A percentile compares a stretch with the other conserved stretches of the same genome.
Conservation (phyloP, 2,888 invertebrate species). For the Halictus quadricinctus region DNA sequence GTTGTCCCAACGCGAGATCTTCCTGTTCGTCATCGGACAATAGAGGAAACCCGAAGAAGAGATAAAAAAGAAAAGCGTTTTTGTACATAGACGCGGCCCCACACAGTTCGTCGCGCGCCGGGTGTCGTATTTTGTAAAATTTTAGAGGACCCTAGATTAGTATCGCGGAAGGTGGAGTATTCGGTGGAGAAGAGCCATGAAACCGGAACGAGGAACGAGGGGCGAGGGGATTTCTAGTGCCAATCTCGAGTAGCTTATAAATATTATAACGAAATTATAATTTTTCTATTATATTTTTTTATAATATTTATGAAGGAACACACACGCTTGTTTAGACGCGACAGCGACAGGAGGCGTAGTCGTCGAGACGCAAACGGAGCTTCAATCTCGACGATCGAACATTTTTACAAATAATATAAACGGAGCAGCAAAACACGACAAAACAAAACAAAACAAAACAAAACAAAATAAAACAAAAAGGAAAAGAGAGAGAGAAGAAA, state of each 20-base stretch:
- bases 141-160: slow-evolving; percentile 48
- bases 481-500: neutral
- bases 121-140: slow-evolving; percentile 54
- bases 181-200: neutral
- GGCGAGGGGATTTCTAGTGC: slow-evolving; percentile 50
- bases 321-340: slow-evolving; percentile 49
- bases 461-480: neutral
- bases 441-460: neutral
- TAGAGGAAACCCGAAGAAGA: neutral
- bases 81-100: slow-evolving; percentile 51
- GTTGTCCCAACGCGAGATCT: neutral
- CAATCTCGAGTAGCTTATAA: slow-evolving; percentile 63
- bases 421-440: neutral
- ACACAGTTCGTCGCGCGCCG: slow-evolving; percentile 15
- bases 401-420: slow-evolving; percentile 19
- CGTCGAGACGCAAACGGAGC: slow-evolving; percentile 5
- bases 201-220: neutral
- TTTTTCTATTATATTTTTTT: slow-evolving; percentile 64
- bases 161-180: neutral
- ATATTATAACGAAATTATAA: slow-evolving; percentile 64
- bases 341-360: neutral
- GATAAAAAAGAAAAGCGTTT: slow-evolving; percentile 11
- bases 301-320: slow-evolving; percentile 61
- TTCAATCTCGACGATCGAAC: slow-evolving; percentile 33
- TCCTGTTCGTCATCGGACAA: neutral